These are phyloP conservation scores for Neostethus bicornis DNA, from an alignment of 2,797 vertebrate species.

Conservation along the genomic window DNA sequence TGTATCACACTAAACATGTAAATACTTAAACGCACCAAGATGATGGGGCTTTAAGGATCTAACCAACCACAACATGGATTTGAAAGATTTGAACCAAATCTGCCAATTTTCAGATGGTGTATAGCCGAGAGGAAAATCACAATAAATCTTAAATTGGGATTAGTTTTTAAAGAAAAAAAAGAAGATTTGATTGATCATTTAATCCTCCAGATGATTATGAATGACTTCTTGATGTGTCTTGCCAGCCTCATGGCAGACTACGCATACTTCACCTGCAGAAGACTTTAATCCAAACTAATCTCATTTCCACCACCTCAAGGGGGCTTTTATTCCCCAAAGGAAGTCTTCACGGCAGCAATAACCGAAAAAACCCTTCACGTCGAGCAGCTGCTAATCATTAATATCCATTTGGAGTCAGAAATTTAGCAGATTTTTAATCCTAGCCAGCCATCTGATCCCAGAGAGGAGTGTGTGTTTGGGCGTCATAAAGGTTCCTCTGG, in stretches of 20 bases:
- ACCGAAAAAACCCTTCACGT: conserved; percentile 11
- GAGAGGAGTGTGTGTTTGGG: conserved; percentile 27
- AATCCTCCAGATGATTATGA: conserved; percentile 43
- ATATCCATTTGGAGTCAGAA: conserved; percentile 20
- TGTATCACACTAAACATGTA: conserved; percentile 45
- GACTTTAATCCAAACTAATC: not conserved
- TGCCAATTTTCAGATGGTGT: conserved; percentile 9
- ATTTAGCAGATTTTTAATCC: conserved; percentile 23
- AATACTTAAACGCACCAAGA: conserved; percentile 22
- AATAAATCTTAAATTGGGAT: not conserved
- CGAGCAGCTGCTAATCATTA: conserved; percentile 36
- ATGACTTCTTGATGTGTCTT: conserved; percentile 29
- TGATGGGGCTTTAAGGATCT: conserved; percentile 45
- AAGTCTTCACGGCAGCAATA: not conserved
- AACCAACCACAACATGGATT: conserved; percentile 26
- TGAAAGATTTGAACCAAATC: conserved; percentile 51
- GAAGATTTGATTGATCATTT: conserved; percentile 38
- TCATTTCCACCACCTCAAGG: not conserved
- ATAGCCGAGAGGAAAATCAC: conserved; percentile 1
- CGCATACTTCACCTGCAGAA: not conserved
- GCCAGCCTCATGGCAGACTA: conserved; percentile 1
- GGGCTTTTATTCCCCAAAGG: not conserved
- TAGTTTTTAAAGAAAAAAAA: conserved; percentile 1
- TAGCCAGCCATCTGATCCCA: conserved; percentile 44
- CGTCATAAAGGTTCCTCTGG: conserved; percentile 34